Base-by-base conservation (phyloP, 2,888 invertebrate species). In the Crematogaster levior region DNA sequence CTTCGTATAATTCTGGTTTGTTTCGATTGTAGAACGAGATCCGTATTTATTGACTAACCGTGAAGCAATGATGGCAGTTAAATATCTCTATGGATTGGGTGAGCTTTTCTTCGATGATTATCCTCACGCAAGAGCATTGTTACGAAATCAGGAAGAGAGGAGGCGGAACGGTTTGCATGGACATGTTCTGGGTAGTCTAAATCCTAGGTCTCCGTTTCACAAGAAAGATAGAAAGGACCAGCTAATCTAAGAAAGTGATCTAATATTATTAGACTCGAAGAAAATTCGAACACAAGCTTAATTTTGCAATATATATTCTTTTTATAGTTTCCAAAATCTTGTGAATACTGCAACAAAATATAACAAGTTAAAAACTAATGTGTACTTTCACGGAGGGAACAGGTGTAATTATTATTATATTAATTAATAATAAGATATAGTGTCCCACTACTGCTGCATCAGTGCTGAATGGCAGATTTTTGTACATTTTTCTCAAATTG, bases 61-160 rank as follows among this genome's bases (percentile, higher is more conserved):
- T 0, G 95, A 95, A 86, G 97, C 96, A 1, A 93, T 95, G 84
- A 94, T 95, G 85, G 96, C 96, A 4, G 95, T 96, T 2, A 93
- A 93, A 65, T 95, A 95, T 86, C 94, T 96, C 10, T 95, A 95
- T 80, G 94, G 95, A 5, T 96, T 95, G 82, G 96, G 96, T 15
- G 95, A 95, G 87, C 94, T 96, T 9, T 97, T 96, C 93, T 97
- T 96, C 93, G 95, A 96, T 77, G 96, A 97, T 70, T 95, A 96
- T 86, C 97, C 97, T 0, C 97, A 97, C 92, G 95, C 95, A 37
- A 94, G 95, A 86, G 96, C 96, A 0, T 91, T 97, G 5, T 93
- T 96, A 12, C 95, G 95, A 51, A 96, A 97, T 92, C 96, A 97
- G 88, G 95, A 96, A 81, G 94, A 95, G 30, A 94, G 97, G 81